phyloP scores from a whole-genome alignment of 2,797 vertebrate species.

The Hipposideros larvatus region DNA sequence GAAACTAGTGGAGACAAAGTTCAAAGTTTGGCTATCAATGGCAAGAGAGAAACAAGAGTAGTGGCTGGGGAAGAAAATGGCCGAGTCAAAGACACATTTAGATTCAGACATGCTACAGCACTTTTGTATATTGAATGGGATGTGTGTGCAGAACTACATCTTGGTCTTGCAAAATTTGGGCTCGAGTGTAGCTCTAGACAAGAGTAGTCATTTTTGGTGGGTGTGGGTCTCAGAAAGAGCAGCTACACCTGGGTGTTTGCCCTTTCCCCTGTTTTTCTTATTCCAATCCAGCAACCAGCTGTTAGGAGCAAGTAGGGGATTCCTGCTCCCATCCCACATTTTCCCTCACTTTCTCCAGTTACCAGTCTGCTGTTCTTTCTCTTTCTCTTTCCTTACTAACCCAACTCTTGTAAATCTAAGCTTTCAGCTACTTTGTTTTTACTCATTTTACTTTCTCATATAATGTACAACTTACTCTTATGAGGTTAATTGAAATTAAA shows the following conservation, averaged over 20 bases:
- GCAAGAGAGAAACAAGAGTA: background rate
- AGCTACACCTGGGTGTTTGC: background rate
- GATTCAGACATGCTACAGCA: background rate
- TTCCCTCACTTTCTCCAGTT: background rate
- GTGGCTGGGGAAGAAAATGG: background rate
- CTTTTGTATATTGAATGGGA: background rate
- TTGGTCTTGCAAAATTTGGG: background rate
- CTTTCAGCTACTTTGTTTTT: no score
- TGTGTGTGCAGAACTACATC: background rate
- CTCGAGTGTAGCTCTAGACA: background rate
- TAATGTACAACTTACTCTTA: background rate
- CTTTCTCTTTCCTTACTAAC: background rate
- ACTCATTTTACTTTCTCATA: no score
- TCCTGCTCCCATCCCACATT: background rate
- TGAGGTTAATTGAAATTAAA: background rate
- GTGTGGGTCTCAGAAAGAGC: background rate
- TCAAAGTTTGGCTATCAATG: background rate
- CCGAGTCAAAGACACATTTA: background rate
- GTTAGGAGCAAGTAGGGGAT: conserved; percentile 44
- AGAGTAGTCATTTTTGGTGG: background rate
- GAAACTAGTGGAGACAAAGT: background rate
- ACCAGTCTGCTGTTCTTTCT: background rate
- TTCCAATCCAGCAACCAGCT: background rate
- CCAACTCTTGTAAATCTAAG: no score
- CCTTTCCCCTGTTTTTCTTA: background rate